phyloP scores from a whole-genome alignment of 2,797 vertebrate species.

The Chromobotia macracanthus region DNA sequence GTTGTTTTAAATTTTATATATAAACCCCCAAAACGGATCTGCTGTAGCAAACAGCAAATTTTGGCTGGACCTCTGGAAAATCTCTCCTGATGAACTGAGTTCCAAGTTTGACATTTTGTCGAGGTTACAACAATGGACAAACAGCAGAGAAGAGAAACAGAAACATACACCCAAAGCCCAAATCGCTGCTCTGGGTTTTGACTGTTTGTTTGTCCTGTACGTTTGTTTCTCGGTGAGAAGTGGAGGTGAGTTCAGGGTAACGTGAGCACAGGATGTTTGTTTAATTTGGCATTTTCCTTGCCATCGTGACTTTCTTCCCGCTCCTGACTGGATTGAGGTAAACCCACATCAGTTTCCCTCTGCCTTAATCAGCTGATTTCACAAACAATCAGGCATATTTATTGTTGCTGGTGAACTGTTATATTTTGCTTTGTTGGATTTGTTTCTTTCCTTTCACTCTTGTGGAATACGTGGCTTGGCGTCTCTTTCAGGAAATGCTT shows the following conservation, averaged over 20 bases:
- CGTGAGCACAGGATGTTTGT: slow-evolving; percentile 70
- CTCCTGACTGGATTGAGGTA: slow-evolving; percentile 38
- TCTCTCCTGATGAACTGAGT: slow-evolving; percentile 39
- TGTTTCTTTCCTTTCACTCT: background rate
- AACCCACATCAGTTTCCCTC: slow-evolving; percentile 1
- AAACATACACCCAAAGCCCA: slow-evolving; percentile 17
- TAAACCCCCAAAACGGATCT: background rate
- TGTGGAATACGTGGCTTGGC: background rate
- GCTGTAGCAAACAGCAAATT: background rate
- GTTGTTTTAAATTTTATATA: background rate
- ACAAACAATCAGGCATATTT: slow-evolving; percentile 21
- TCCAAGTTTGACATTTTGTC: slow-evolving; percentile 56
- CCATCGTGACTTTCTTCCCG: slow-evolving; percentile 48
- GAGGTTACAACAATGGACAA: slow-evolving; percentile 37
- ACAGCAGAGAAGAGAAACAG: slow-evolving; percentile 36
- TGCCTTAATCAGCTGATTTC: background rate
- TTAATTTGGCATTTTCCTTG: slow-evolving; percentile 63
- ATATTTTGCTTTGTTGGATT: slow-evolving; percentile 2
- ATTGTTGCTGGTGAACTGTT: slow-evolving; percentile 9
- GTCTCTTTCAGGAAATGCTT: background rate
- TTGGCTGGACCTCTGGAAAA: slow-evolving; percentile 47
- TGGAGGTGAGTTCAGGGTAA: background rate
- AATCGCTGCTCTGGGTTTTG: slow-evolving; percentile 36
- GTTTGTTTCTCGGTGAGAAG: background rate
- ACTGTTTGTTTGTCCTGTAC: background rate